These are phyloP conservation scores for Scarus forsteni DNA, from an alignment of 2,797 vertebrate genomes.

Conservation along the genomic window DNA sequence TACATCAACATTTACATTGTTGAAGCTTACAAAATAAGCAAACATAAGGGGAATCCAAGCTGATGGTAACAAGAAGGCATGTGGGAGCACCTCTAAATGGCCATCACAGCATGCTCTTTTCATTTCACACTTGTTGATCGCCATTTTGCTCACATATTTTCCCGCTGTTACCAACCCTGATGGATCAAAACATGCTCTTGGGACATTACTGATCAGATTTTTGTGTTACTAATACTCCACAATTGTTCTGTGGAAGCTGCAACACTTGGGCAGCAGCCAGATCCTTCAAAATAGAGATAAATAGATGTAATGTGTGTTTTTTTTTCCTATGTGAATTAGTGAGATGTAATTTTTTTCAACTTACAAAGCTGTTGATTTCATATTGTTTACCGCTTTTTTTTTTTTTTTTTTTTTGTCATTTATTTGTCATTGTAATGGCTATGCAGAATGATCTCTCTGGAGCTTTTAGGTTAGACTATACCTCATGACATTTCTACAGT, in stretches of 20 bases:
- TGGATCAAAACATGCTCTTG: conserved; percentile 1
- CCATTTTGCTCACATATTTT: conserved; percentile 64
- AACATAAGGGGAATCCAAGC: conserved; percentile 5
- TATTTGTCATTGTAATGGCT: too few species aligned
- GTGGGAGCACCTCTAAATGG: conserved; percentile 30
- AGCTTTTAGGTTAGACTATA: too few species aligned
- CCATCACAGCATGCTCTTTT: conserved; percentile 47
- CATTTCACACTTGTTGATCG: conserved; percentile 70
- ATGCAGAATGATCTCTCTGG: too few species aligned
- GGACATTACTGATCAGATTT: background rate
- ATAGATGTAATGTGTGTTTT: too few species aligned
- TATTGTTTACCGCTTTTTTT: too few species aligned
- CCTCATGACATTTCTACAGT: too few species aligned
- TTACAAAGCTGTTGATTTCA: too few species aligned
- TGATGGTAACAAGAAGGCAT: conserved; percentile 13
- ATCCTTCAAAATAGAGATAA: too few species aligned
- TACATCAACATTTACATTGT: background rate
- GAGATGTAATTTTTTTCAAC: too few species aligned
- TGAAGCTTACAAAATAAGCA: background rate
- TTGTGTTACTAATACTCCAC: background rate
- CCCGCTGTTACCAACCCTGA: background rate
- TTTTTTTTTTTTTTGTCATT: too few species aligned
- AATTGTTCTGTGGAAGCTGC: background rate
- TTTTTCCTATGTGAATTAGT: too few species aligned
- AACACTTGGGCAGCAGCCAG: background rate